These are phyloP conservation scores for Melanargia galathea DNA, from an alignment of 2,888 invertebrate species.

Conservation along the genomic window DNA sequence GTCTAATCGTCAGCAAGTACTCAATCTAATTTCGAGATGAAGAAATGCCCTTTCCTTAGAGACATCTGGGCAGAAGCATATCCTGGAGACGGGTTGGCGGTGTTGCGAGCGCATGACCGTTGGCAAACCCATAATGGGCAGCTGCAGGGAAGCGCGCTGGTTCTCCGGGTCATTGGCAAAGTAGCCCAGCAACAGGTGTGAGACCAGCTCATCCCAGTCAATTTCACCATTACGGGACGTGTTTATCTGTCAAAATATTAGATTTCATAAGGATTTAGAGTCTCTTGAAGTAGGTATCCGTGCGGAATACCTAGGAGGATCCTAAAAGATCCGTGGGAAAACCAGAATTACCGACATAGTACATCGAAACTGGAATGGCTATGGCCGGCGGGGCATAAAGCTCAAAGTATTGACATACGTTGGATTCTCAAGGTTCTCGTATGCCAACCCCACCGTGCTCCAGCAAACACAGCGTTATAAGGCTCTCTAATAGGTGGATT, in stretches of 20 bases:
- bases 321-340: no score
- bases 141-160: slow-evolving; percentile 83
- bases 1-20: neutral
- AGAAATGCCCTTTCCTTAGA: slow-evolving; percentile 59
- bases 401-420: no score
- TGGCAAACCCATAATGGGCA: slow-evolving; percentile 84
- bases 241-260: slow-evolving; percentile 72
- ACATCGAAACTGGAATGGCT: no score
- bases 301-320: no score
- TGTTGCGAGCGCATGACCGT: slow-evolving; percentile 85
- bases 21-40: neutral
- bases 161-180: slow-evolving; percentile 84
- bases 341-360: no score
- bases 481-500: no score
- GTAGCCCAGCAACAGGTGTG: slow-evolving; percentile 88
- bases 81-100: slow-evolving; percentile 85
- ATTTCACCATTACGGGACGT: slow-evolving; percentile 79
- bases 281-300: neutral
- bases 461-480: no score
- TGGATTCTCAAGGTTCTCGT: no score
- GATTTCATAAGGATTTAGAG: neutral
- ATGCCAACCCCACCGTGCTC: no score
- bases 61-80: slow-evolving; percentile 84
- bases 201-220: slow-evolving; percentile 90
- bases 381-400: no score